Percentiles rank a stretch among this genome's conserved stretches.
Conservation (phyloP, 2,888 invertebrate species). For the Cataglyphis cursor region DNA sequence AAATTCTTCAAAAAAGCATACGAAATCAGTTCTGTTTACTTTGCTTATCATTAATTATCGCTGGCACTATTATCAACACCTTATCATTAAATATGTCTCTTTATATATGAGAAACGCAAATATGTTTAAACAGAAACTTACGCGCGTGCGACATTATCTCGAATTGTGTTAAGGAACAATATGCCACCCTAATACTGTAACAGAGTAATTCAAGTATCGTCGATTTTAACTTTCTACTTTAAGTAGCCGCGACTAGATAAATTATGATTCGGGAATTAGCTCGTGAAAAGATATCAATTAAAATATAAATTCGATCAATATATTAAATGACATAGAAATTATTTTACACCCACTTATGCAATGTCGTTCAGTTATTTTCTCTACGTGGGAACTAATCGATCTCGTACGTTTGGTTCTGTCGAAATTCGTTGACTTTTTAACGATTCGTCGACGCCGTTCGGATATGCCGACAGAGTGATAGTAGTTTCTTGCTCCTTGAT, state of each 20-base stretch:
- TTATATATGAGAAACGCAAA: not conserved
- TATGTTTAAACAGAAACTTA: not conserved
- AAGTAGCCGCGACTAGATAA: not conserved
- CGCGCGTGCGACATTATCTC: not conserved
- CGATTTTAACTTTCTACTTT: not conserved
- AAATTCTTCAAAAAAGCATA: constrained; percentile 18
- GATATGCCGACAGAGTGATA: constrained; percentile 76
- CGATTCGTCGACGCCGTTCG: constrained; percentile 77
- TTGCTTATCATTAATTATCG: constrained; percentile 3
- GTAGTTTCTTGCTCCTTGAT: constrained; percentile 81
- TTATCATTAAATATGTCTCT: constrained; percentile 10
- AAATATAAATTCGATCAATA: not conserved
- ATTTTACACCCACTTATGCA: not conserved
- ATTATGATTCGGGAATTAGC: not conserved
- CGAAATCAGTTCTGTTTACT: not conserved
- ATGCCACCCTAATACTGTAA: not conserved
- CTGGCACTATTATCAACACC: not conserved
- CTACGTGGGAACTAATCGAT: constrained; percentile 14
- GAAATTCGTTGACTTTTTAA: constrained; percentile 50
- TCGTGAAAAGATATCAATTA: not conserved
- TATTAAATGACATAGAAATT: not conserved
- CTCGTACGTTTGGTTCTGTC: constrained; percentile 31
- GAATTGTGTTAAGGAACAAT: not conserved
- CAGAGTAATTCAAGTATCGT: not conserved
- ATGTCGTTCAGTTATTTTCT: not conserved